Conservation (phyloP, 2,888 invertebrate species). For the Lasioglossum figueresi region DNA sequence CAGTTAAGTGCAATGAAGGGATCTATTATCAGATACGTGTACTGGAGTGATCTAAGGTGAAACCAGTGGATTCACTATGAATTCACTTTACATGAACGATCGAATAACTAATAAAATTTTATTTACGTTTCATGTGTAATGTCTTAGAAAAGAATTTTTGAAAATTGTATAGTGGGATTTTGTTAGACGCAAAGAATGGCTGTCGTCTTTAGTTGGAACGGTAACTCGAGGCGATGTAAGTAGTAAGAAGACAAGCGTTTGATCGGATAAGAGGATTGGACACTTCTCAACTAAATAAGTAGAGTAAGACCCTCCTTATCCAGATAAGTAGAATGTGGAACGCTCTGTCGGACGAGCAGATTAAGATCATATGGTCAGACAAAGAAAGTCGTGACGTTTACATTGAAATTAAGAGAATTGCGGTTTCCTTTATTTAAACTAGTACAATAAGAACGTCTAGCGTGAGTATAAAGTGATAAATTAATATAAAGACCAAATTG, state of each 20-base stretch:
- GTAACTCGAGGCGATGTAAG: neutral
- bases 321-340: slow-evolving; percentile 3
- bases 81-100: too few relatives aligned
- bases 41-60: too few relatives aligned
- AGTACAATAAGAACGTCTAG: neutral
- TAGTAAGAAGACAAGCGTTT: slow-evolving; percentile 1
- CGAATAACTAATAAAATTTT: too few relatives aligned
- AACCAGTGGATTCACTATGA: too few relatives aligned
- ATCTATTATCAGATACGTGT: too few relatives aligned
- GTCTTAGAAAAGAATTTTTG: too few relatives aligned
- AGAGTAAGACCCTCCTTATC: neutral
- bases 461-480: neutral
- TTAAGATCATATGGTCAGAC: slow-evolving; percentile 1
- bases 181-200: neutral
- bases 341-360: slow-evolving; percentile 1
- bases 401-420: neutral
- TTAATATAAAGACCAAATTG: neutral
- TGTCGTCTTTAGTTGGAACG: neutral
- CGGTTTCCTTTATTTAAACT: neutral
- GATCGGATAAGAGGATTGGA: slow-evolving; percentile 5
- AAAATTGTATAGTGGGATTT: neutral
- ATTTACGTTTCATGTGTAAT: too few relatives aligned
- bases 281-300: slow-evolving; percentile 1
- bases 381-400: neutral
- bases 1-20: too few relatives aligned